A percentile compares a stretch with the other conserved stretches of the same genome.
phyloP scores from a whole-genome alignment of 1,140 invertebrate species.

The Agraylea sexmaculata region DNA sequence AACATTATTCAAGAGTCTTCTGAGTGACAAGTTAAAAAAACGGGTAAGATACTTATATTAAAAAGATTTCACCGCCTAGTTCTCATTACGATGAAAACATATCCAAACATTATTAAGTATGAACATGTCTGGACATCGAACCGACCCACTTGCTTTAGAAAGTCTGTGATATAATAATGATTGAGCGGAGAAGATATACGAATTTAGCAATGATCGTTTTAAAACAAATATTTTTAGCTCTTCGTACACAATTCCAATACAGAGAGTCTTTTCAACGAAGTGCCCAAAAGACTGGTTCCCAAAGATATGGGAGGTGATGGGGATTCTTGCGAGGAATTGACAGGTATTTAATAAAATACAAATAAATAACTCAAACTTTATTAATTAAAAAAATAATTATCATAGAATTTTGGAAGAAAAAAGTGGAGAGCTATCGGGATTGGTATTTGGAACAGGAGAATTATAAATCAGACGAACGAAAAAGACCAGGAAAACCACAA shows the following conservation, averaged over 20 bases:
- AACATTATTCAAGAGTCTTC: too few species aligned
- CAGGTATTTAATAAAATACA: slow-evolving; percentile 1
- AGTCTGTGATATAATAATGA: too few species aligned
- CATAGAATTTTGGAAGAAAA: slow-evolving; percentile 2
- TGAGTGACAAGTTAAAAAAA: too few species aligned
- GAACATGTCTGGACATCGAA: too few species aligned
- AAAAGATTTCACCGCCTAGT: too few species aligned
- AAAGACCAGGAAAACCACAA: slow-evolving; percentile 3
- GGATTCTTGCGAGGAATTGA: background rate
- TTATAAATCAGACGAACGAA: background rate
- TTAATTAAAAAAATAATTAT: background rate
- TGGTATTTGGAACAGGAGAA: background rate
- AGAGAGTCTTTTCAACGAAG: background rate
- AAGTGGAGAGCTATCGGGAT: slow-evolving; percentile 1
- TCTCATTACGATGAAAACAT: too few species aligned
- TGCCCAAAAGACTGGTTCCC: background rate
- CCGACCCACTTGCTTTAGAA: too few species aligned
- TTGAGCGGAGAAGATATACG: too few species aligned
- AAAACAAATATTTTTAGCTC: background rate
- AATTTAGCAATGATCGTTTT: too few species aligned
- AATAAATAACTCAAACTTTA: background rate
- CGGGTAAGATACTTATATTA: too few species aligned
- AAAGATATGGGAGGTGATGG: background rate
- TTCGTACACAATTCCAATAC: slow-evolving; percentile 3
- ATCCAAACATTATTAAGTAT: too few species aligned